Percentiles rank a stretch among this genome's conserved stretches.
Conservation (phyloP, 2,113 vertebrate species). For the Riparia riparia region DNA sequence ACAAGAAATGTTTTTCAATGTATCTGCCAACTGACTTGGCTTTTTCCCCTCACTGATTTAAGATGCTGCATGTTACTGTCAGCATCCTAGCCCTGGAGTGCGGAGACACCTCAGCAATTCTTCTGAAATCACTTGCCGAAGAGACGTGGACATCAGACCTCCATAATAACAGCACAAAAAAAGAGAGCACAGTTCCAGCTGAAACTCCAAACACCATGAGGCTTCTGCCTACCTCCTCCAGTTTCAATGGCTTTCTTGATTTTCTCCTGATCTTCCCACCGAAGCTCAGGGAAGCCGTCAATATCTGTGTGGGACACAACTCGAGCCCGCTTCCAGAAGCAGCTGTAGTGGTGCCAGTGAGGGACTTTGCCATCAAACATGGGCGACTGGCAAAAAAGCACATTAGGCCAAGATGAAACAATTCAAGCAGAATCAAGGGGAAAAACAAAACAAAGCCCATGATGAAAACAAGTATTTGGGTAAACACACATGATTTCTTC, state of each 20-base stretch:
- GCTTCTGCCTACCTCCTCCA: constrained; percentile 70
- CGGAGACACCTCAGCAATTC: not conserved
- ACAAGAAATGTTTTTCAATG: not conserved
- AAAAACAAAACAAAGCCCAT: not conserved
- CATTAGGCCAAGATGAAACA: not conserved
- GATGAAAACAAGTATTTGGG: not conserved
- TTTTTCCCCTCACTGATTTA: not conserved
- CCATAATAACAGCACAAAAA: not conserved
- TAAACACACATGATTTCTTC: not conserved
- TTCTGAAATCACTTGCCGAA: not conserved
- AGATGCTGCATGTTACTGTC: not conserved
- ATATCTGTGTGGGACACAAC: constrained; percentile 84
- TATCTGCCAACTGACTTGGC: not conserved
- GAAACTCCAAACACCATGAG: not conserved
- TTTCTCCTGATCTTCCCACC: constrained; percentile 97
- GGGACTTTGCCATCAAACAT: constrained; percentile 98
- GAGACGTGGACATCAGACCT: not conserved
- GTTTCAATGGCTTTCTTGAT: constrained; percentile 92
- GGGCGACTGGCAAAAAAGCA: constrained; percentile 82
- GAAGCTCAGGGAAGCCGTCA: constrained; percentile 88
- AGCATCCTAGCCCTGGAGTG: not conserved
- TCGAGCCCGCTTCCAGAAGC: constrained; percentile 92
- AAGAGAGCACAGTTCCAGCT: not conserved
- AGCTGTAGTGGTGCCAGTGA: constrained; percentile 97
- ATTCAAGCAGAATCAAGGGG: not conserved